A percentile compares a stretch with the other conserved stretches of the same genome.
Evolutionary conservation across 2,888 invertebrate species (phyloP).

Genomic region (Poecilobothrus nobilitatus): DNA sequence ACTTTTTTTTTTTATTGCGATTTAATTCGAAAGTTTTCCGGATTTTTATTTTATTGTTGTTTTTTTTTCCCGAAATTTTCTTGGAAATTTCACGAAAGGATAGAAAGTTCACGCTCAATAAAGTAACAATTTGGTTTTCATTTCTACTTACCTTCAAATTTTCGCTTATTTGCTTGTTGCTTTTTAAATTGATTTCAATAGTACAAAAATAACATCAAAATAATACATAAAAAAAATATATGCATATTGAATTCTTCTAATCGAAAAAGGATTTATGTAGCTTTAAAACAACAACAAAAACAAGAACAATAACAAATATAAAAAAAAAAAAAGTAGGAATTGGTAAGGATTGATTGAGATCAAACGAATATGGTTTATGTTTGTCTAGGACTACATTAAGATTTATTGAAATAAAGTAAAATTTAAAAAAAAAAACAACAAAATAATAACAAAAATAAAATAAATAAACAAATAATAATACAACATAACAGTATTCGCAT

Average conservation of each 20-base stretch:
- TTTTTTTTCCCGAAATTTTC: too few relatives aligned
- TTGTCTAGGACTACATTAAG: conserved; percentile 3
- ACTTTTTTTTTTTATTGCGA: too few relatives aligned
- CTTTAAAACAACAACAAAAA: neutral
- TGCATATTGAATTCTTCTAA: neutral
- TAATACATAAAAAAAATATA: neutral
- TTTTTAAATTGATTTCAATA: neutral
- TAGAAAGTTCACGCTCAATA: neutral
- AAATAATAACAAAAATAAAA: too few relatives aligned
- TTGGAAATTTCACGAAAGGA: too few relatives aligned
- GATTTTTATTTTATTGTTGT: too few relatives aligned
- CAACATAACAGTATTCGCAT: too few relatives aligned
- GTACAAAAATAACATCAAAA: too few relatives aligned
- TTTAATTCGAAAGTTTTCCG: too few relatives aligned
- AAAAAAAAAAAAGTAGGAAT: neutral
- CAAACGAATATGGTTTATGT: conserved; percentile 3
- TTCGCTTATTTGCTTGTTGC: neutral
- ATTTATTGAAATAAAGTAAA: neutral
- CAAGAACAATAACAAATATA: neutral
- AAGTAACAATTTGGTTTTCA: conserved; percentile 5
- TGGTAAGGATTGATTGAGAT: neutral
- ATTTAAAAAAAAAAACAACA: too few relatives aligned
- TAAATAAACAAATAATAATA: too few relatives aligned
- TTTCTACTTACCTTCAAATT: neutral
- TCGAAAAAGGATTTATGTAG: neutral